Evolutionary conservation across 2,888 invertebrate species (phyloP).

Genomic region (Lasiommata megera): DNA sequence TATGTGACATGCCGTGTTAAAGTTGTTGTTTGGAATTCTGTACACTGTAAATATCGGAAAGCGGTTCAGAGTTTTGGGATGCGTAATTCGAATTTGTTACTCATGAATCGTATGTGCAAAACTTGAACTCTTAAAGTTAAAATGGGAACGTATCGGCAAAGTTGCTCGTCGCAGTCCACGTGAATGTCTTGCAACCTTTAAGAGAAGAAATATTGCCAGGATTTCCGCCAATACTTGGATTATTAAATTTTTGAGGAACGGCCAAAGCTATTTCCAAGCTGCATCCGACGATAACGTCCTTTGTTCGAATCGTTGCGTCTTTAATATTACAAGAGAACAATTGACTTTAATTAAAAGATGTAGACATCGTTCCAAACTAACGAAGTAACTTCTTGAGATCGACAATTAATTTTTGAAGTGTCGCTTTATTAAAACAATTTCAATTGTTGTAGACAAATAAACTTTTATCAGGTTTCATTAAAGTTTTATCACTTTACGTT

Average conservation of each 20-base stretch:
- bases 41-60: slow-evolving; percentile 51
- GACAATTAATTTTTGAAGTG: slow-evolving; percentile 47
- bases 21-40: slow-evolving; percentile 42
- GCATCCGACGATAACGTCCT: slow-evolving; percentile 42
- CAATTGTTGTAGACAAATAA: slow-evolving; percentile 35
- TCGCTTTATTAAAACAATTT: slow-evolving; percentile 45
- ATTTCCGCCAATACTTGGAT: slow-evolving; percentile 29
- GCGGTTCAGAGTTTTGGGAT: slow-evolving; percentile 44
- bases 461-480: slow-evolving; percentile 27
- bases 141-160: slow-evolving; percentile 44
- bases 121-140: slow-evolving; percentile 49
- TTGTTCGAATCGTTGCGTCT: slow-evolving; percentile 35
- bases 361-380: slow-evolving; percentile 52
- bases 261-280: slow-evolving; percentile 22
- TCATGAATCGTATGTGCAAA: slow-evolving; percentile 49
- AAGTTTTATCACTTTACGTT: slow-evolving; percentile 5
- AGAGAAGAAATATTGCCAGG: slow-evolving; percentile 24
- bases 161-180: slow-evolving; percentile 46
- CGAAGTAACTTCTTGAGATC: slow-evolving; percentile 57
- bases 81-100: slow-evolving; percentile 54
- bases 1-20: slow-evolving; percentile 51
- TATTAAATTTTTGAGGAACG: slow-evolving; percentile 38
- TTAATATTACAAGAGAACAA: slow-evolving; percentile 30
- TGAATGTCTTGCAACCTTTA: slow-evolving; percentile 40
- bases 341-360: slow-evolving; percentile 65